Base-by-base conservation (phyloP, 2,113 vertebrate genomes). In the Sitta europaea region DNA sequence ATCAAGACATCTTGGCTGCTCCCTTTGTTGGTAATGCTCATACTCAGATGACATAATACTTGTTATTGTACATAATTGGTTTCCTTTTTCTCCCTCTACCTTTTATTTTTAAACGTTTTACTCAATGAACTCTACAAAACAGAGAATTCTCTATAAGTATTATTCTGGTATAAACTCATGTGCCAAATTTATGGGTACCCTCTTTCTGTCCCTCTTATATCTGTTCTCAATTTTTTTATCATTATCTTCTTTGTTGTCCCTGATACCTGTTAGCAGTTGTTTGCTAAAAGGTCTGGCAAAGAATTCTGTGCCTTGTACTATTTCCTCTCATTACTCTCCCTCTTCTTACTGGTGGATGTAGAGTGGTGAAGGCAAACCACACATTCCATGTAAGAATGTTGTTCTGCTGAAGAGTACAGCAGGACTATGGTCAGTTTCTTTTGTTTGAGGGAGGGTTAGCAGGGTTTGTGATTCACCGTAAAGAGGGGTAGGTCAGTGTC, bases 281-380 rank as follows among this genome's bases (percentile, higher is more conserved):
- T 83, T 88, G 21, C 54, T 53, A 28, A 61, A 59, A 76, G 36
- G 24, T 38, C 14, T 45, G 14, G 29, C 22, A 66, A 45, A 61
- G 21, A 36, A 29, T 62, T 36, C 31, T 1, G 0, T 57, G 5
- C 61, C 51, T 74, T 71, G 23, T 54, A 6, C 38, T 61, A 0
- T 53, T 81, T 82, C 15, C 20, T 81, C 51, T 85, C 17, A 10
- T 71, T 4, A 42, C 3, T 54, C 14, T 9, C 65, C 6, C 6
- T 91, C 10, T 85, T 33, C 23, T 45, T 84, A 14, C 28, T 80
- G 12, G 7, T 51, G 36, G 13, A 53, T 36, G 15, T 59, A 36
- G 29, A 45, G 11, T 18, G 7, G 12, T 61, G n/a, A 36, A 29
- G 33, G 25, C 53, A 58, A 45, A 74, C 4, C 11, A 50, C 18